Evolutionary conservation across 1,140 invertebrate species (phyloP).

Genomic region (Lepeophtheirus salmonis): DNA sequence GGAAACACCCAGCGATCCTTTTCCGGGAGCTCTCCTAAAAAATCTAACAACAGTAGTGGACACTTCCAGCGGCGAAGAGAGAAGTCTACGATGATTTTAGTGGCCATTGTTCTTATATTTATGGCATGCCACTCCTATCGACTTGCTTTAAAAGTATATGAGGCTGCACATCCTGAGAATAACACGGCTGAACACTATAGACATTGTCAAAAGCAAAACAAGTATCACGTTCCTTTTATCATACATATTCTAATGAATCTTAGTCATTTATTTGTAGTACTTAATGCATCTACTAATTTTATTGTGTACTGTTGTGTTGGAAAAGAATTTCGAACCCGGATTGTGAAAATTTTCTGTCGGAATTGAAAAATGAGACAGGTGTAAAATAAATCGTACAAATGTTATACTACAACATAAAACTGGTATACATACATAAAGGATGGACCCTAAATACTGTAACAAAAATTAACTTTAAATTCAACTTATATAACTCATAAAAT

Average conservation of each 20-base stretch:
- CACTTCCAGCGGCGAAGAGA: conserved; percentile 2
- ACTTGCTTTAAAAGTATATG: conserved; percentile 11
- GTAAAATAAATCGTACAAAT: too few species aligned
- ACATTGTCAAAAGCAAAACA: background rate
- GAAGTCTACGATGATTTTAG: conserved; percentile 9
- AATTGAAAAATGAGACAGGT: background rate
- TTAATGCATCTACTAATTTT: conserved; percentile 12
- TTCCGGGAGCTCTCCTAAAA: background rate
- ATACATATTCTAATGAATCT: background rate
- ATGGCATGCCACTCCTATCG: conserved; percentile 5
- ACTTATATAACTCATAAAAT: too few species aligned
- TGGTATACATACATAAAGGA: too few species aligned
- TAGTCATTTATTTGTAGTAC: background rate
- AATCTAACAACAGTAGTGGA: background rate
- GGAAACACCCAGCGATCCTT: background rate
- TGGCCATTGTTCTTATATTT: conserved; percentile 9
- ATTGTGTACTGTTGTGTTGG: conserved; percentile 15
- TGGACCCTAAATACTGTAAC: too few species aligned
- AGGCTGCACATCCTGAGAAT: conserved; percentile 6
- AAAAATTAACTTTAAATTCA: too few species aligned
- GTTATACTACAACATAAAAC: too few species aligned
- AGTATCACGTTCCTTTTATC: conserved; percentile 7
- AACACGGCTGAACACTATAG: background rate
- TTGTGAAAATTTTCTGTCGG: background rate
- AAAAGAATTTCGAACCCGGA: conserved; percentile 4